Base-by-base conservation (phyloP, 2,113 vertebrate species). In the Thryonomys swinderianus region DNA sequence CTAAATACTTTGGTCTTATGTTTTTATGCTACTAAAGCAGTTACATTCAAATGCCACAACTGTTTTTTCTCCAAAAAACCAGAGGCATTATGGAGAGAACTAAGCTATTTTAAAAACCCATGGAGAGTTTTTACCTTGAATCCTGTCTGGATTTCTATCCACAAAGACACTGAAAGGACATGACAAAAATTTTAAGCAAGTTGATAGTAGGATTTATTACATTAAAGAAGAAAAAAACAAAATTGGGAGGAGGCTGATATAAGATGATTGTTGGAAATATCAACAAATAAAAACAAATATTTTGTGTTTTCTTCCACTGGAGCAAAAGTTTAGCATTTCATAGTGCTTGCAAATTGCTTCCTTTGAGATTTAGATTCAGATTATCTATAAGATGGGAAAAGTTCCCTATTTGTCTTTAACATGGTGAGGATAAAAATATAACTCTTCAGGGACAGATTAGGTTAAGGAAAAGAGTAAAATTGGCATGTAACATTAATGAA, bases 391-490 rank as follows among this genome's bases (percentile, higher is more conserved):
- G 78, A 93, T 82, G 34, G 45, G 17, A 79, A 62, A 74, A 90
- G 37, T 82, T 84, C 25, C n/a, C 3, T 40, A 45, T 62, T 90
- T 67, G 34, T 93, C 80, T 78, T 87, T 32, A 81, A 71, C 18
- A 57, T 81, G 37, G 51, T 90, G 34, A 90, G 34, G 7, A 67
- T 59, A 67, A 73, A 91, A 87, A 78, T 74, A 78, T 27, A 93
- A 90, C 17, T 11, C 34, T 84, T 84, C 73, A 48, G 32, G 42
- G 73, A 76, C 55, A 18, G 48, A 76, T 48, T 21, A 14, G 32
- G 14, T 80, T 69, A 92, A 89, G 57, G 20, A 78, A 95, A 90
- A 92, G 61, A 69, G 27, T 76, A 84, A 96, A 83, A 90, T 90
- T 81, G 94, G 76, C 61, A 88, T 90, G 20, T 45, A 79, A 86